These are phyloP conservation scores for Prionailurus viverrinus DNA, from an alignment of 2,113 vertebrate genomes.

Conservation along the genomic window DNA sequence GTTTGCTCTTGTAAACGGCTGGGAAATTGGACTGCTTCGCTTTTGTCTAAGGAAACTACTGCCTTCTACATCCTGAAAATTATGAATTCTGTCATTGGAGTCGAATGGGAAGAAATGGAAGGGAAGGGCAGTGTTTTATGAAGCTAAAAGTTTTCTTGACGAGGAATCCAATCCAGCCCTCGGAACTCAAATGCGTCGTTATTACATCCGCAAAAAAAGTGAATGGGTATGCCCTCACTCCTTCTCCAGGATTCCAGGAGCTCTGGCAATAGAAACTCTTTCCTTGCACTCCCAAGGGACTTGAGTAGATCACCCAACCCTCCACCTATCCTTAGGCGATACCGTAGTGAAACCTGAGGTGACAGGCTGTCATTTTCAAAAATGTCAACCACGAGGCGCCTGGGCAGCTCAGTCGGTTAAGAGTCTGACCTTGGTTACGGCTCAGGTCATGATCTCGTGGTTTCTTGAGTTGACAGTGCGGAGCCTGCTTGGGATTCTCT, in stretches of 20 bases:
- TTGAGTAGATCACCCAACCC: background rate
- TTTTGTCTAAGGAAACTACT: background rate
- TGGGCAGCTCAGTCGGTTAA: too few relatives aligned
- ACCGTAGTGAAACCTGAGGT: background rate
- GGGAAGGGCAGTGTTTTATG: background rate
- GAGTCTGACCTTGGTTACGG: too few relatives aligned
- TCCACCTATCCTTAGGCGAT: background rate
- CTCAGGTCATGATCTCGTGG: too few relatives aligned
- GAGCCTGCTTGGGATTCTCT: too few relatives aligned
- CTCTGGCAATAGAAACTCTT: background rate
- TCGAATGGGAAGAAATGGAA: background rate
- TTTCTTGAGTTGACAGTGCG: too few relatives aligned
- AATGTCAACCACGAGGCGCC: background rate
- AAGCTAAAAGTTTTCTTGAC: background rate
- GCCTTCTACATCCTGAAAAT: background rate
- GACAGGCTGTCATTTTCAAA: background rate
- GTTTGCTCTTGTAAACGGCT: background rate
- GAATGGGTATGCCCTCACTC: background rate
- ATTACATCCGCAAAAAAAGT: background rate
- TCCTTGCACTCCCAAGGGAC: background rate
- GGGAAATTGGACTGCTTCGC: background rate
- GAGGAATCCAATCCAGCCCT: background rate
- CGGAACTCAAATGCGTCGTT: background rate
- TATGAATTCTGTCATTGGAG: background rate
- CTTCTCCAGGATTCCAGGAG: background rate